Evolutionary conservation across 2,113 vertebrate genomes (phyloP), one percentile per base, ranked within the genome.

Genomic region (Parotia lawesii): DNA sequence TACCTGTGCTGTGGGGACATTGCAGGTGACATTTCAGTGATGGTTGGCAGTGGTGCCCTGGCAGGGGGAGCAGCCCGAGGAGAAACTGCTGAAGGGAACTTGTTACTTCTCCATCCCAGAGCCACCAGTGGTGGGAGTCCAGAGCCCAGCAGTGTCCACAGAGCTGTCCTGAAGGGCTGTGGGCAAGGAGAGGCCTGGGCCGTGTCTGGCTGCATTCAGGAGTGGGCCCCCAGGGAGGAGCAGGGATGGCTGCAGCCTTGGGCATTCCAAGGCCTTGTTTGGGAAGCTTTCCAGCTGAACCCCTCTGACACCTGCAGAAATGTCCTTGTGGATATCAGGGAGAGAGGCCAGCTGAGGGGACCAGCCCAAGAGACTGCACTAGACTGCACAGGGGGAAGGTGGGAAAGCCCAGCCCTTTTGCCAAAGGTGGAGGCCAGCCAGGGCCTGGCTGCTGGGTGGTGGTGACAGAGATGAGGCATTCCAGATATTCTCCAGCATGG

Each of bases 201-300:
- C 7, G 2, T 48, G 74, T 48, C 42, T 1, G 1, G 12, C 27
- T 47, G 47, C 54, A 25, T 13, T 29, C 40, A 62, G 40, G 17
- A 62, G 31, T 19, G 40, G 20, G 11, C 47, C 40, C 5, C 2
- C 22, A 50, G 79, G 22, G 38, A 80, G 47, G 17, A 75, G 42
- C 6, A 0, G 28, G 67, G 48, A 45, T 0, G 1, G 31, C 40
- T 48, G 54, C 70, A 70, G 56, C 8, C 0, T 33, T 37, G 14
- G 10, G 23, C 18, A 69, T 57, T 29, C 44, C 48, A 70, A 33
- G 25, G 48, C 14, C 50, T 6, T n/a, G 14, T 45, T 54, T 66
- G 16, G 61, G 33, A 35, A 79, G 21, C 33, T 29, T 57, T 57
- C 77, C 28, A 27, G n/a, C 42, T 47, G 42, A 35, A 42, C 42